Evolutionary conservation across 1,140 invertebrate genomes (phyloP).

Genomic region (Panagrolaimus sp.): DNA sequence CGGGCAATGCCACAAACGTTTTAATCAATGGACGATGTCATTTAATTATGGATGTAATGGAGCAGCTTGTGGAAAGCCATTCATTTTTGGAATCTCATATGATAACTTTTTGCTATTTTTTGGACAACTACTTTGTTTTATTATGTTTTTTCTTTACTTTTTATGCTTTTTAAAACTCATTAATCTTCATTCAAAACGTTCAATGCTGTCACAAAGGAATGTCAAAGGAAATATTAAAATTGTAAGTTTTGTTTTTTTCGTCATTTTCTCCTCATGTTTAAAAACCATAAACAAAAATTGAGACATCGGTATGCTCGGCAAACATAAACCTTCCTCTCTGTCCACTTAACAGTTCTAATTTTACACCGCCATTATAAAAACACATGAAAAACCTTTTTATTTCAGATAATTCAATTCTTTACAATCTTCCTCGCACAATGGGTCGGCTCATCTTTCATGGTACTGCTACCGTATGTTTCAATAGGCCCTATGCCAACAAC

Average conservation of each 20-base stretch:
- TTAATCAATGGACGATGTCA: not conserved
- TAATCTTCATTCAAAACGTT: not conserved
- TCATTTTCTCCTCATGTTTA: not conserved
- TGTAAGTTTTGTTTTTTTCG: not conserved
- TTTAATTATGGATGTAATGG: constrained; percentile 5
- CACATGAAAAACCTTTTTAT: too few species aligned
- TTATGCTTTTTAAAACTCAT: constrained; percentile 4
- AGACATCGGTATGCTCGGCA: too few species aligned
- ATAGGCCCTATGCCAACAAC: not conserved
- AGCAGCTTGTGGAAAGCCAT: not conserved
- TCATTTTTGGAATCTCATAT: not conserved
- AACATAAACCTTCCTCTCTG: too few species aligned
- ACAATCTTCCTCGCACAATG: not conserved
- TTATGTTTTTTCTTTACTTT: constrained; percentile 6
- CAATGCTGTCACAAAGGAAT: not conserved
- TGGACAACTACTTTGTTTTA: not conserved
- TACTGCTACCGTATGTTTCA: not conserved
- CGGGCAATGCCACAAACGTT: not conserved
- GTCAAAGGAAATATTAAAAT: not conserved
- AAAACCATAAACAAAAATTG: too few species aligned
- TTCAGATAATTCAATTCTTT: constrained; percentile 12
- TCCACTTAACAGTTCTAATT: too few species aligned
- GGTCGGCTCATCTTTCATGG: not conserved
- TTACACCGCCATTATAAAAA: too few species aligned
- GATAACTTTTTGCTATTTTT: constrained; percentile 6